Evolutionary conservation across 2,113 vertebrate genomes (phyloP).

Genomic region (Gobiocypris rarus): DNA sequence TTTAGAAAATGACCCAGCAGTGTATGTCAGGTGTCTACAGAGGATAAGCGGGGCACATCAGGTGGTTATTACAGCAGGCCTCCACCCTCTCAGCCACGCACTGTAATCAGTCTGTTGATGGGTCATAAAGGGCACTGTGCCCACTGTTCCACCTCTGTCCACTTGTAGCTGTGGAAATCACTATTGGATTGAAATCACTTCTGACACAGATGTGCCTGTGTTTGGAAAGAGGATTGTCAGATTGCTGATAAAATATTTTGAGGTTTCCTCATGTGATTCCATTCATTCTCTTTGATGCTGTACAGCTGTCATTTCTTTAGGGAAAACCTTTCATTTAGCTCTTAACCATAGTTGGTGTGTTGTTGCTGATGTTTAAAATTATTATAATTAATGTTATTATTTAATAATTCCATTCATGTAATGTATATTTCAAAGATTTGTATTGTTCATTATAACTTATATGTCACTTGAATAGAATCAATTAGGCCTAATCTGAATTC

Average conservation of each 20-base stretch:
- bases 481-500: too few relatives aligned
- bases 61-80: slow-evolving; percentile 46
- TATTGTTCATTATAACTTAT: too few relatives aligned
- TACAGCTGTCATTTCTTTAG: neutral
- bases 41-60: slow-evolving; percentile 24
- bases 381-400: neutral
- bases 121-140: slow-evolving; percentile 10
- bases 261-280: neutral
- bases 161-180: neutral
- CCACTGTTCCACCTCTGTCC: neutral
- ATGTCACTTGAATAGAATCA: too few relatives aligned
- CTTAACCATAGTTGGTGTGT: neutral
- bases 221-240: slow-evolving; percentile 12
- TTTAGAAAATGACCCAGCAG: slow-evolving; percentile 48
- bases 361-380: neutral
- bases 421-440: neutral
- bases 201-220: slow-evolving; percentile 11
- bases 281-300: neutral
- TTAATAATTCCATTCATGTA: neutral
- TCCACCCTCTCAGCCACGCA: neutral
- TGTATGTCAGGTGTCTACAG: slow-evolving; percentile 21
- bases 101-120: slow-evolving; percentile 20
- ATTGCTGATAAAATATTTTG: neutral
- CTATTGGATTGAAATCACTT: slow-evolving; percentile 37
- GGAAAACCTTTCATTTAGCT: neutral